A percentile compares a stretch with the other conserved stretches of the same genome.
Evolutionary conservation across 2,888 invertebrate species (phyloP).

Genomic region (Corythucha ciliata): DNA sequence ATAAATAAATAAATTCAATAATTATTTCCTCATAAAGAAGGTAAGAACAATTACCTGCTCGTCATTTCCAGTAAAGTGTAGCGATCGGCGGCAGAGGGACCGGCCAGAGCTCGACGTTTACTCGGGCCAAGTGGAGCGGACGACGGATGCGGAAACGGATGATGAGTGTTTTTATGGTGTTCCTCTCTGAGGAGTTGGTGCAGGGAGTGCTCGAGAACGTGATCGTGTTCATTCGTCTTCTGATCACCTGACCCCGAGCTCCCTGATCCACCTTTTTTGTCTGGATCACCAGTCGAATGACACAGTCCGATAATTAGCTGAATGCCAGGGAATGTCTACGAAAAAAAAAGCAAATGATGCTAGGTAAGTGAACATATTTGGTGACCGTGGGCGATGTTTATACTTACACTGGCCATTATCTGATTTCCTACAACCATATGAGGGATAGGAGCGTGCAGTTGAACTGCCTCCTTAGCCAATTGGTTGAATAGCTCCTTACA

Average conservation of each 20-base stretch:
- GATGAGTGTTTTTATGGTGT: slow-evolving; percentile 84
- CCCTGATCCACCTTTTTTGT: slow-evolving; percentile 27
- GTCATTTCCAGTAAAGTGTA: slow-evolving; percentile 82
- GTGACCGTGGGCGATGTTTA: background rate
- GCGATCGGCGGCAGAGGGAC: slow-evolving; percentile 81
- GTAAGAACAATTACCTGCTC: slow-evolving; percentile 48
- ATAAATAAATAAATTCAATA: slow-evolving; percentile 8
- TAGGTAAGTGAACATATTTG: too few relatives aligned
- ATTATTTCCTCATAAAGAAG: background rate
- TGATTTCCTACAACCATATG: slow-evolving; percentile 96
- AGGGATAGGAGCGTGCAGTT: slow-evolving; percentile 83
- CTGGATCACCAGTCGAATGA: slow-evolving; percentile 48
- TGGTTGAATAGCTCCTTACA: slow-evolving; percentile 94
- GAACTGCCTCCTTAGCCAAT: slow-evolving; percentile 88
- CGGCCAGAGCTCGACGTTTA: slow-evolving; percentile 80
- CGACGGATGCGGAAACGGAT: slow-evolving; percentile 90
- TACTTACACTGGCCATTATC: slow-evolving; percentile 79
- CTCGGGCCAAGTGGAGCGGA: slow-evolving; percentile 90
- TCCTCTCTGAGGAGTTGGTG: slow-evolving; percentile 88
- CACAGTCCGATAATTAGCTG: slow-evolving; percentile 85
- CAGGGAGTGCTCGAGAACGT: slow-evolving; percentile 91
- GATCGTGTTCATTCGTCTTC: slow-evolving; percentile 78
- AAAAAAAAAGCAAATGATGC: slow-evolving; percentile 35
- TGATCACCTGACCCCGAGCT: too few relatives aligned
- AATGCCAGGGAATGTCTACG: slow-evolving; percentile 78